A percentile compares a stretch with the other conserved stretches of the same genome.
These are phyloP conservation scores for Orthosia gracilis DNA, from an alignment of 2,888 invertebrate genomes.

Conservation along the genomic window DNA sequence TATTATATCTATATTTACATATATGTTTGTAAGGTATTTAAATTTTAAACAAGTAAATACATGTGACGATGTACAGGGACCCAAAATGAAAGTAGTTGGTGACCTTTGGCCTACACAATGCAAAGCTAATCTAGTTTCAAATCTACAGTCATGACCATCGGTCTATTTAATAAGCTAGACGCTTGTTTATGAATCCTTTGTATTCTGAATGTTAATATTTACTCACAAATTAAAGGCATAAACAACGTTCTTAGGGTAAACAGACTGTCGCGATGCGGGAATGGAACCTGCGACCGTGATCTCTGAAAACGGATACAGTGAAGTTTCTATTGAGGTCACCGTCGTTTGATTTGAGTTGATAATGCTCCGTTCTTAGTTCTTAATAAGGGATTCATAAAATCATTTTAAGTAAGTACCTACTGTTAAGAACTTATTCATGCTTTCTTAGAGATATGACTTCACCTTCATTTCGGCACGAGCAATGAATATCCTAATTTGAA, in stretches of 20 bases:
- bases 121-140: background rate
- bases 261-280: constrained; percentile 41
- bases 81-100: too few relatives aligned
- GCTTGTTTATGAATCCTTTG: constrained; percentile 9
- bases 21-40: too few relatives aligned
- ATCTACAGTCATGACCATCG: background rate
- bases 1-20: too few relatives aligned
- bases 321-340: constrained; percentile 20
- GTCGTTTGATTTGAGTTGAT: background rate
- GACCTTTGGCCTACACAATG: too few relatives aligned
- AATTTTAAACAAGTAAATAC: too few relatives aligned
- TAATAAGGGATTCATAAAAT: background rate
- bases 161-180: background rate
- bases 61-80: too few relatives aligned
- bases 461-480: constrained; percentile 9
- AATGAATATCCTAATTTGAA: too few relatives aligned
- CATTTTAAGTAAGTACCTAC: background rate
- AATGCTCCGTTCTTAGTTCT: background rate
- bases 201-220: constrained; percentile 21
- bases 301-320: constrained; percentile 54
- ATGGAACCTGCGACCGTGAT: constrained; percentile 40
- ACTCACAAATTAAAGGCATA: constrained; percentile 5
- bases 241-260: constrained; percentile 15
- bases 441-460: background rate
- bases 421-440: too few relatives aligned